Conservation (phyloP, 2,797 vertebrate genomes). For the Danio kyathit region DNA sequence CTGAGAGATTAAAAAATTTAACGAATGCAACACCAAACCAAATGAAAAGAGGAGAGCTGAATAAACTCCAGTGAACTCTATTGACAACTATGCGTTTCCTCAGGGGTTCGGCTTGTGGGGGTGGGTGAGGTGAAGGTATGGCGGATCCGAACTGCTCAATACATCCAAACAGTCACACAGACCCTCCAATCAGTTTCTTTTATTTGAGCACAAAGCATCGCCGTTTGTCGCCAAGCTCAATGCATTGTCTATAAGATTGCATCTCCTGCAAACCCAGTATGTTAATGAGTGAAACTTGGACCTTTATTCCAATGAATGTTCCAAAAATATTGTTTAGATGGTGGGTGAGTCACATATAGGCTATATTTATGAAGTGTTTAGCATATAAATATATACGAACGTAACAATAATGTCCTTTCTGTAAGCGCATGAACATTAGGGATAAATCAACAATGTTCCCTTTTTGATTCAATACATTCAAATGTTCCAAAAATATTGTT, state of each 20-base stretch:
- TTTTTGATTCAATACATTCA: background rate
- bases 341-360: constrained; percentile 66
- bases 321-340: too few relatives aligned
- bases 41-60: constrained; percentile 73
- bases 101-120: constrained; percentile 79
- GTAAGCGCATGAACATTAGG: background rate
- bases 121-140: constrained; percentile 70
- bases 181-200: background rate
- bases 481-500: background rate
- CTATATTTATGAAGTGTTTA: background rate
- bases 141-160: constrained; percentile 65
- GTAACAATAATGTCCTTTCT: background rate
- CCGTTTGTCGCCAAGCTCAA: too few relatives aligned
- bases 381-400: background rate
- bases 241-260: too few relatives aligned
- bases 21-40: constrained; percentile 76
- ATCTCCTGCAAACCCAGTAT: background rate
- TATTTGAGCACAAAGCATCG: background rate
- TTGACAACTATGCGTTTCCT: constrained; percentile 79
- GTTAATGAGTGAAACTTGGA: background rate
- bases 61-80: constrained; percentile 77
- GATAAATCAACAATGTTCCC: background rate
- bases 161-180: background rate
- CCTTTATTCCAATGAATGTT: background rate
- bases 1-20: constrained; percentile 62